Base-by-base conservation (phyloP, 2,888 invertebrate genomes). In the Adelphocoris suturalis region DNA sequence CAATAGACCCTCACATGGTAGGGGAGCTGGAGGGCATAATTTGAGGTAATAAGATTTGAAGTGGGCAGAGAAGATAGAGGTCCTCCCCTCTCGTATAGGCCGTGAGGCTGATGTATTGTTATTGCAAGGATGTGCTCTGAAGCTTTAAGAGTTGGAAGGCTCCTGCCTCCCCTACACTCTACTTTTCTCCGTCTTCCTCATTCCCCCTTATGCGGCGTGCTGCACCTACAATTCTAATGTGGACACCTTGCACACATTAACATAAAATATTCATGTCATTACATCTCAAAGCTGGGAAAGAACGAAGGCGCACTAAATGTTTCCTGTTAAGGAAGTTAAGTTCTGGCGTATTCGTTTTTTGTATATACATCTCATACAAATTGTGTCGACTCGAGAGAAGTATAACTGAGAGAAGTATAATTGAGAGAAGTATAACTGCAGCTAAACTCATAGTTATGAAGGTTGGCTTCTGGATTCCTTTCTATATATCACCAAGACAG, bases 31-130 rank as follows among this genome's bases (percentile, higher is more conserved):
- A 82, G 82, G 27, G 82, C 82, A 23, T 82, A 82, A 82, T 82
- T 82, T 23, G 82, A 78, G 82, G 82, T 82, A 82, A 82, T 82
- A 82, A 82, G 82, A 82, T 82, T 82, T 52, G 82, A 82, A 82
- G 82, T 82, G 82, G 52, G 82, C 82, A 82, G 19, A 52, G 82
- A 52, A 82, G 52, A 78, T 46, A 82, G 19, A 23, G 19, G 12
- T 27, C 52, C 19, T 52, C 82, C 82, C 82, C 52, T 52, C 37
- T 46, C 78, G n/a, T n/a, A 3, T 14, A 52, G 52, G 48, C 5
- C 27, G 55, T n/a, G 52, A 82, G 82, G 52, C 82, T 52, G 82
- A 82, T 82, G 82, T 82, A 82, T 82, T 82, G 82, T 82, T 82
- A 82, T 82, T 48, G 82, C 82, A 13, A 52, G 82, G 82, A 82